Conservation (phyloP, 2,888 invertebrate genomes). For the Norana najaformis region DNA sequence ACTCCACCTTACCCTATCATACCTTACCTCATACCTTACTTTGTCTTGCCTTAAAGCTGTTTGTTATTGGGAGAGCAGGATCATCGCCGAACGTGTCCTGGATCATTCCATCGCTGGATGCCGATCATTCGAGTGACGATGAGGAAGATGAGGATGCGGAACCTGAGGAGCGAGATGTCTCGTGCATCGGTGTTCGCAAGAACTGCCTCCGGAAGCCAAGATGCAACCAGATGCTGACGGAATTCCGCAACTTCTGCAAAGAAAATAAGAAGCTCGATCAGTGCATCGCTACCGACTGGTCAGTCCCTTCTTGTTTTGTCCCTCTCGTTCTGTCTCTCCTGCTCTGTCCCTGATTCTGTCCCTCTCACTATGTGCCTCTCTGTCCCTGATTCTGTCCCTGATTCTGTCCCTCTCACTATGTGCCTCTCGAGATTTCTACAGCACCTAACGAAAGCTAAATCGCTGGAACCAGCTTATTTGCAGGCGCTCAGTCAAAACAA, state of each 20-base stretch:
- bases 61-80: not conserved
- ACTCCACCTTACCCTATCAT: too few relatives aligned
- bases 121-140: not conserved
- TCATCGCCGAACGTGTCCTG: slow-evolving; percentile 31
- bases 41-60: not conserved
- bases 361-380: not conserved
- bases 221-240: slow-evolving; percentile 22
- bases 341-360: not conserved
- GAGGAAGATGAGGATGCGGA: slow-evolving; percentile 33
- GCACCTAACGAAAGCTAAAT: too few relatives aligned
- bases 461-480: too few relatives aligned
- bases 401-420: too few relatives aligned
- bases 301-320: slow-evolving; percentile 5
- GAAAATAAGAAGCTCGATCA: slow-evolving; percentile 28
- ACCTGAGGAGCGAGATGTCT: slow-evolving; percentile 22
- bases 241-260: slow-evolving; percentile 24
- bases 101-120: slow-evolving; percentile 25
- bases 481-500: too few relatives aligned
- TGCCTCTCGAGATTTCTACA: too few relatives aligned
- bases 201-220: not conserved
- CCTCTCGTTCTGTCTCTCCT: not conserved
- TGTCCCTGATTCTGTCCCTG: too few relatives aligned
- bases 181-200: slow-evolving; percentile 30
- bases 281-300: slow-evolving; percentile 27
- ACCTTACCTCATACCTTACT: too few relatives aligned